These are phyloP conservation scores for Tetraodon nigroviridis DNA, from an alignment of 2,113 vertebrate genomes.

Conservation along the genomic window DNA sequence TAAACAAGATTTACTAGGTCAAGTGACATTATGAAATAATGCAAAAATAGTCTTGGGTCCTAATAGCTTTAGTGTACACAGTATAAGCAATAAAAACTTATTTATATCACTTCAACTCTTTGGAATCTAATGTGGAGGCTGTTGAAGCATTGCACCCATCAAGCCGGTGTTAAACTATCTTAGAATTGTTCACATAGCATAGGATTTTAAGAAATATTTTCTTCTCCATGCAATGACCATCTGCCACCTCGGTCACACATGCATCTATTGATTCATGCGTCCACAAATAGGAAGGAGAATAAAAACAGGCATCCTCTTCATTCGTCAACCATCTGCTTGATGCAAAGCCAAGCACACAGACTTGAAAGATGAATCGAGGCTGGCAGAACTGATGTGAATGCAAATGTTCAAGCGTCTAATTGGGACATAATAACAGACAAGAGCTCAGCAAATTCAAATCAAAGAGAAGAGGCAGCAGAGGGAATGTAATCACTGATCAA, in stretches of 20 bases:
- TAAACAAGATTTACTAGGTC: too few species aligned
- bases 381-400: not conserved
- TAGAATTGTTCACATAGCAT: not conserved
- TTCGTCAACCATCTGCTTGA: not conserved
- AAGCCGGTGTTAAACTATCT: too few species aligned
- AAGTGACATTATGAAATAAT: too few species aligned
- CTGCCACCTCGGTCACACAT: not conserved
- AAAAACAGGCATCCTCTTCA: not conserved
- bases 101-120: too few species aligned
- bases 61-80: too few species aligned
- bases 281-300: not conserved
- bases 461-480: slow-evolving; percentile 31
- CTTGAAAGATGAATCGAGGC: not conserved
- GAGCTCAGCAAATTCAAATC: slow-evolving; percentile 27
- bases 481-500: slow-evolving; percentile 20
- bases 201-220: not conserved
- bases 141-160: too few species aligned
- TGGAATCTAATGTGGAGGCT: too few species aligned
- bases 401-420: slow-evolving; percentile 3
- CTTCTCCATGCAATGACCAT: not conserved
- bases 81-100: too few species aligned
- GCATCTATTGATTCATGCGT: not conserved
- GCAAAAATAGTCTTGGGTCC: too few species aligned
- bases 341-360: not conserved
- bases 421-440: slow-evolving; percentile 21